phyloP scores from a whole-genome alignment of 2,797 vertebrate species.

The Cynopterus sphinx region DNA sequence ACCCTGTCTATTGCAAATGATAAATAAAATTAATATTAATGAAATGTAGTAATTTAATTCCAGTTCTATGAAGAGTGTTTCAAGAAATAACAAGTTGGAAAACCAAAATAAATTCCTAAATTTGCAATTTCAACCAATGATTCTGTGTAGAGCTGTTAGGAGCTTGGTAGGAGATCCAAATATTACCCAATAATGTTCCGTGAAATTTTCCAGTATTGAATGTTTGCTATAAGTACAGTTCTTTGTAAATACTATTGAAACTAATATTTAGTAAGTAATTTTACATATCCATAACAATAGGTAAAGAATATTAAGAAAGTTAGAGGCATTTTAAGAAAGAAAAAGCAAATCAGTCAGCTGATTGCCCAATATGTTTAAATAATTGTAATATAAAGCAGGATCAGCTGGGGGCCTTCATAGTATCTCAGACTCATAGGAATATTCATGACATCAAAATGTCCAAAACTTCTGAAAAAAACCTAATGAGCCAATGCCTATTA shows the following conservation, averaged over 20 bases:
- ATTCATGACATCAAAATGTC: neutral
- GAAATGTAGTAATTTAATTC: neutral
- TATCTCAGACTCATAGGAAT: neutral
- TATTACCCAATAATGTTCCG: neutral
- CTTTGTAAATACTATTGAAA: neutral
- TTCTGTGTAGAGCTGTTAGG: neutral
- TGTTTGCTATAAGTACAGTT: neutral
- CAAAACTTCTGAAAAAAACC: neutral
- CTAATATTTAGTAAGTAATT: neutral
- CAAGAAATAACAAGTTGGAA: slow-evolving; percentile 6
- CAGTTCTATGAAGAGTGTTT: neutral
- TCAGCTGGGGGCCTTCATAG: neutral
- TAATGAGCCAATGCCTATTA: neutral
- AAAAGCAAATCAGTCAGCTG: neutral
- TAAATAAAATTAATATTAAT: neutral
- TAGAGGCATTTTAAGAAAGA: neutral
- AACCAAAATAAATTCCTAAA: neutral
- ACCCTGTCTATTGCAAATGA: neutral
- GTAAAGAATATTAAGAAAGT: neutral
- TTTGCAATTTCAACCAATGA: neutral
- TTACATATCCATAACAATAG: neutral
- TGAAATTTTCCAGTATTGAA: neutral
- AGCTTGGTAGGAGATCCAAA: neutral
- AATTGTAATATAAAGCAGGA: neutral
- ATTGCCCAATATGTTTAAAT: neutral